Conservation (phyloP, 1,140 invertebrate species). For the Heliconius eleuchia region DNA sequence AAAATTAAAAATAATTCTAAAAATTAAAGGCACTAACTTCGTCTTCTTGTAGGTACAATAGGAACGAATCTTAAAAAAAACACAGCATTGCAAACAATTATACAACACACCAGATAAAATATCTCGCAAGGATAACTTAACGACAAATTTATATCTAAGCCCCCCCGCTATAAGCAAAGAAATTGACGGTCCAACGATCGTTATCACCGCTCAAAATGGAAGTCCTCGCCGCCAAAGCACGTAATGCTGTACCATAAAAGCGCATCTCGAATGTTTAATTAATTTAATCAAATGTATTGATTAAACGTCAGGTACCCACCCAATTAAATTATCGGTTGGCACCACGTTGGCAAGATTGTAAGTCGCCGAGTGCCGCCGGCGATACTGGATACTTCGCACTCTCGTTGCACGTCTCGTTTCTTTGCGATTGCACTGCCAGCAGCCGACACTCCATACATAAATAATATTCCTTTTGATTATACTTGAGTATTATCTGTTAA, state of each 20-base stretch:
- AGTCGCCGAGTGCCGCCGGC: constrained; percentile 41
- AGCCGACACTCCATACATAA: constrained; percentile 54
- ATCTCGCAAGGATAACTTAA: constrained; percentile 18
- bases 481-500: constrained; percentile 19
- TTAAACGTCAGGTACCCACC: constrained; percentile 69
- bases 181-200: constrained; percentile 23
- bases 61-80: neutral
- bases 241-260: constrained; percentile 55
- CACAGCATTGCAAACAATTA: neutral
- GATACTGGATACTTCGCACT: constrained; percentile 54
- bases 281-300: constrained; percentile 73
- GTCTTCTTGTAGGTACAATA: neutral
- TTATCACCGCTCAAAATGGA: constrained; percentile 28
- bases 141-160: constrained; percentile 37
- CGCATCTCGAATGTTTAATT: constrained; percentile 64
- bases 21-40: neutral
- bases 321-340: constrained; percentile 67
- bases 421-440: constrained; percentile 53
- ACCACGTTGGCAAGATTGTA: constrained; percentile 40
- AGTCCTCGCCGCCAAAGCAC: constrained; percentile 35
- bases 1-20: no score
- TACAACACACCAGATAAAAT: constrained; percentile 2
- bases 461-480: constrained; percentile 39
- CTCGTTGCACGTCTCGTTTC: constrained; percentile 53
- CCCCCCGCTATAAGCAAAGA: constrained; percentile 26